Conservation (phyloP, 2,113 vertebrate genomes). For the Acrocephalus kingi region DNA sequence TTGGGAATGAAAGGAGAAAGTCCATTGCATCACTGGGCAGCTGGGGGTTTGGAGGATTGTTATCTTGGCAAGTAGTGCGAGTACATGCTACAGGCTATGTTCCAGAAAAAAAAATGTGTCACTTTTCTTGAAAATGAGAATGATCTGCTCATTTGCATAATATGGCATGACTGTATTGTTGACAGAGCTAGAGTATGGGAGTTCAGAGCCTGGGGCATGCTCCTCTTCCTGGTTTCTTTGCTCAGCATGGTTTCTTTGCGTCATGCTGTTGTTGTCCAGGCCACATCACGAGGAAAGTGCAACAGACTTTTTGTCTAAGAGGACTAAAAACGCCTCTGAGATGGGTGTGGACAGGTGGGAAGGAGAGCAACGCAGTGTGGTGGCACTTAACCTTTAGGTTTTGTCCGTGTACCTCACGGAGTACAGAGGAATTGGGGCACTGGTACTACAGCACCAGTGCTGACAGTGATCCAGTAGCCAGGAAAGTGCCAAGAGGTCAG, state of each 20-base stretch:
- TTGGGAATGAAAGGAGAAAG: constrained; percentile 12
- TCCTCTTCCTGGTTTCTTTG: neutral
- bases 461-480: neutral
- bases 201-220: neutral
- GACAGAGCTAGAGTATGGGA: neutral
- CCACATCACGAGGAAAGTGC: neutral
- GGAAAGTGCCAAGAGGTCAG: neutral
- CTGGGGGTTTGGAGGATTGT: neutral
- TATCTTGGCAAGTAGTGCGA: neutral
- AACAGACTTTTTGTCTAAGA: neutral
- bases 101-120: constrained; percentile 33
- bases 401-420: neutral
- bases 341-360: neutral
- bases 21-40: neutral
- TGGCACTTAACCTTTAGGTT: neutral
- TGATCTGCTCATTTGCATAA: constrained; percentile 5
- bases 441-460: rapidly evolving
- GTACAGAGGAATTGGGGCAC: rapidly evolving
- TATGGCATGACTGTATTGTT: neutral
- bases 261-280: neutral
- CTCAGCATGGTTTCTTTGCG: neutral
- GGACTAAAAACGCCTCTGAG: neutral
- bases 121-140: constrained; percentile 47
- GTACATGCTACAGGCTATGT: neutral
- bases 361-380: neutral